A percentile compares a stretch with the other conserved stretches of the same genome.
phyloP scores from a whole-genome alignment of 2,113 vertebrate genomes.

The Xyliphius kryptos region DNA sequence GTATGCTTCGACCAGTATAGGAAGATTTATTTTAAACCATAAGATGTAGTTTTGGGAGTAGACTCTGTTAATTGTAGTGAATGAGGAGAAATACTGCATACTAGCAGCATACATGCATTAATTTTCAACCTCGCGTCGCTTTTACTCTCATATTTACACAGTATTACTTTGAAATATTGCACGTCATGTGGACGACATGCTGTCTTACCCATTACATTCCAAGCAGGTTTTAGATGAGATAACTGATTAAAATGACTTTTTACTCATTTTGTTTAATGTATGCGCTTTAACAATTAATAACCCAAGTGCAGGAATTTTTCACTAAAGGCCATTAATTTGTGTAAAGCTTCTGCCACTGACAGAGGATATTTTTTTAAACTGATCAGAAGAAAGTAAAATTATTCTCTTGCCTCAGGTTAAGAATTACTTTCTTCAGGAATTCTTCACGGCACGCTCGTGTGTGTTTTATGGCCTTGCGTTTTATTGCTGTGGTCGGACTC shows the following conservation, averaged over 20 bases:
- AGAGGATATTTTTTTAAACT: slow-evolving; percentile 74
- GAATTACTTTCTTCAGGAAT: slow-evolving; percentile 68
- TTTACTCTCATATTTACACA: too few relatives aligned
- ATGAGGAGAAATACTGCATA: too few relatives aligned
- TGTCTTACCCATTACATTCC: too few relatives aligned
- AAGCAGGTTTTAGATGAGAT: slow-evolving; percentile 60
- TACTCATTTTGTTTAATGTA: slow-evolving; percentile 78
- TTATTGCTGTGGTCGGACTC: slow-evolving; percentile 57
- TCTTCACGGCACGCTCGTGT: slow-evolving; percentile 48
- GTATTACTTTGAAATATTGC: too few relatives aligned
- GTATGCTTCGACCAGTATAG: too few relatives aligned
- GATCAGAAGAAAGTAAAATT: slow-evolving; percentile 74
- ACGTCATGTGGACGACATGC: too few relatives aligned
- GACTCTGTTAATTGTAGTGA: too few relatives aligned
- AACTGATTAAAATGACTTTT: slow-evolving; percentile 79
- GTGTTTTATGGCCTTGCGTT: slow-evolving; percentile 63
- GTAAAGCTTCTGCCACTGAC: slow-evolving; percentile 71
- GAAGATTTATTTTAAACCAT: too few relatives aligned
- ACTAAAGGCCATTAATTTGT: slow-evolving; percentile 78
- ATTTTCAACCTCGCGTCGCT: too few relatives aligned
- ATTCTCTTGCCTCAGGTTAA: slow-evolving; percentile 76
- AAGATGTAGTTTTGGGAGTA: too few relatives aligned
- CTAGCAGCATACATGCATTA: too few relatives aligned
- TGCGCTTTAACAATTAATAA: slow-evolving; percentile 80
- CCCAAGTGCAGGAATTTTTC: slow-evolving; percentile 67